Percentiles rank a stretch among this genome's conserved stretches.
Conservation (phyloP, 2,113 vertebrate genomes). For the Aptenodytes forsteri region DNA sequence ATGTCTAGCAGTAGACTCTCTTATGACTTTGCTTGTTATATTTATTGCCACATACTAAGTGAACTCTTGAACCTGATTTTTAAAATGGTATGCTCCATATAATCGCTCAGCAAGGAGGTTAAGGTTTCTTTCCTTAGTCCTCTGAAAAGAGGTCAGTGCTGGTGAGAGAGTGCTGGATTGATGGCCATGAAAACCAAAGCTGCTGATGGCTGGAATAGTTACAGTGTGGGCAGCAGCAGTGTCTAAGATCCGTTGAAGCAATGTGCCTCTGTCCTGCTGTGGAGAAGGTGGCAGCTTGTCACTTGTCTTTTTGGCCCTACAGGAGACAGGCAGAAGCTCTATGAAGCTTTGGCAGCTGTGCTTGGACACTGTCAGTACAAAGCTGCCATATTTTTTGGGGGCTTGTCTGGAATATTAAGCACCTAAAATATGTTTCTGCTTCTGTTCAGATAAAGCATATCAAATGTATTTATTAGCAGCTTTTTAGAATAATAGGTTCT, state of each 20-base stretch:
- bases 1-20: constrained; percentile 52
- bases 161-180: not conserved
- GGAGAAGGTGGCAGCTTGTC: not conserved
- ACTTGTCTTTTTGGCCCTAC: not conserved
- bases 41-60: constrained; percentile 19
- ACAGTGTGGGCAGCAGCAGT: not conserved
- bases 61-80: constrained; percentile 57
- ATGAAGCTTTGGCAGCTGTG: not conserved
- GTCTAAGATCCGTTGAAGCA: no score
- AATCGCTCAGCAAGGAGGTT: not conserved
- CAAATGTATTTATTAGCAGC: not conserved
- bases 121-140: not conserved
- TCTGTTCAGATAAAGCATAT: not conserved
- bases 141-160: not conserved
- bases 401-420: not conserved
- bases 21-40: not conserved
- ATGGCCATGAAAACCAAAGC: not conserved
- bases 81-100: not conserved
- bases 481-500: not conserved
- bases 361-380: not conserved
- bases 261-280: accelerated
- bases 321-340: not conserved
- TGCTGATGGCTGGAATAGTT: not conserved
- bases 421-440: not conserved
- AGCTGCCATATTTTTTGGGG: not conserved